Evolutionary conservation across 2,888 invertebrate species (phyloP).

Genomic region (Monochamus alternatus): DNA sequence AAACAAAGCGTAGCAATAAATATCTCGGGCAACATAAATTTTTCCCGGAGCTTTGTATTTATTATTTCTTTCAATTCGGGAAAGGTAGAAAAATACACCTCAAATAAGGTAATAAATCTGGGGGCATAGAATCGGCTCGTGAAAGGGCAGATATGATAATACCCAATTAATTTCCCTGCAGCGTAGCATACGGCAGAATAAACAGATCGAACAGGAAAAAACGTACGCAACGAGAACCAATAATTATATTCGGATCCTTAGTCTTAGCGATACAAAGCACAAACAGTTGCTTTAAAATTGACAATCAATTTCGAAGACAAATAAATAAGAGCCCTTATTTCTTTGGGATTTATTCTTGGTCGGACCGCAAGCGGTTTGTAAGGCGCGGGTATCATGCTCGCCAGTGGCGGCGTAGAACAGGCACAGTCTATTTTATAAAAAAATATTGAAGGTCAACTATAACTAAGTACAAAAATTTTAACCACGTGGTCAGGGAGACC

Average conservation of each 20-base stretch:
- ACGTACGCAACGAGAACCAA: neutral
- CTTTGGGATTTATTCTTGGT: slow-evolving; percentile 11
- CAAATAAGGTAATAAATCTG: slow-evolving; percentile 23
- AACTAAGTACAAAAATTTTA: no score
- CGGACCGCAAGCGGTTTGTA: neutral
- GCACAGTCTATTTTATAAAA: neutral
- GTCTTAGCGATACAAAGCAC: neutral
- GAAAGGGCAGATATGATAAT: slow-evolving; percentile 1
- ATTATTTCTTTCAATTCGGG: slow-evolving; percentile 12
- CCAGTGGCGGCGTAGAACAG: neutral
- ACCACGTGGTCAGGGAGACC: no score
- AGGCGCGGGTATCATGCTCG: slow-evolving; percentile 4
- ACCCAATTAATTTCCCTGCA: slow-evolving; percentile 13
- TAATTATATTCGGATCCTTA: slow-evolving; percentile 4
- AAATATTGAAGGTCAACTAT: no score
- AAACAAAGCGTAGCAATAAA: neutral
- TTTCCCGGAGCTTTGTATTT: slow-evolving; percentile 1
- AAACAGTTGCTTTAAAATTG: slow-evolving; percentile 13
- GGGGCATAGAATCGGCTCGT: neutral
- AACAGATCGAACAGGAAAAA: neutral
- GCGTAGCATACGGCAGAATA: neutral
- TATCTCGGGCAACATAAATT: slow-evolving; percentile 9
- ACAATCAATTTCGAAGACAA: slow-evolving; percentile 25
- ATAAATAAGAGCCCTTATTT: slow-evolving; percentile 18
- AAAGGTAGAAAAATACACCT: slow-evolving; percentile 17